Base-by-base conservation (phyloP, 2,113 vertebrate genomes). In the Erythrocercus mccallii region DNA sequence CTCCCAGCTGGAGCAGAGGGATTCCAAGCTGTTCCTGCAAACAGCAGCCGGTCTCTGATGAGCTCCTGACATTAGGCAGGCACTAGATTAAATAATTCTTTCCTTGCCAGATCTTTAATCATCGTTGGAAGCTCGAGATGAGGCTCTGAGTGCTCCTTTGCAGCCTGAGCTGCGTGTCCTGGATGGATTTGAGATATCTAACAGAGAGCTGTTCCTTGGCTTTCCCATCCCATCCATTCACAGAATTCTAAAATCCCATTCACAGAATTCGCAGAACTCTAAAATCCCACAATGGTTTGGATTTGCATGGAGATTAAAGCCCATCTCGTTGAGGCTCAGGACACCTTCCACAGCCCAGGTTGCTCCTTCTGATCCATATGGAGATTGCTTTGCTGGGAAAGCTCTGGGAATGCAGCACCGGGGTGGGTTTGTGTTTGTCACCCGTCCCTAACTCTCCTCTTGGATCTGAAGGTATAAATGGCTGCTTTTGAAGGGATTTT, bases 61-160 rank as follows among this genome's bases (percentile, higher is more conserved):
- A 78, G 73, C 28, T 58, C 5, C 9, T 84, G 86, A 64, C 83
- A 40, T 60, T 5, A 74, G 86, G 79, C 92, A 84, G 65, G 64
- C 81, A 51, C 86, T 58, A 48, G 77, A 66, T 56, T 16, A 62
- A 93, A 86, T 33, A 53, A 83, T 73, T 12, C 64, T 35, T 68
- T 87, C 57, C n/a, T 57, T 91, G 95, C 94, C 93, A 94, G 86
- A 45, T 65, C 61, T 95, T 89, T 69, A 76, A 86, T 86, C 73
- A 16, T 40, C 20, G 2, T 12, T 60, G n/a, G 48, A 40, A 56
- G 88, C 72, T 40, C 9, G 3, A 38, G 79, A 10, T 17, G 45
- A 62, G 69, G 21, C 58, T 76, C 76, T 2, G 60, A 56, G 82
- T 37, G 82, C 24, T 91, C 87, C 70, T 47, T 58, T 66, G 33